Evolutionary conservation across 2,888 invertebrate genomes (phyloP).

Genomic region (Cylloceria caligata): DNA sequence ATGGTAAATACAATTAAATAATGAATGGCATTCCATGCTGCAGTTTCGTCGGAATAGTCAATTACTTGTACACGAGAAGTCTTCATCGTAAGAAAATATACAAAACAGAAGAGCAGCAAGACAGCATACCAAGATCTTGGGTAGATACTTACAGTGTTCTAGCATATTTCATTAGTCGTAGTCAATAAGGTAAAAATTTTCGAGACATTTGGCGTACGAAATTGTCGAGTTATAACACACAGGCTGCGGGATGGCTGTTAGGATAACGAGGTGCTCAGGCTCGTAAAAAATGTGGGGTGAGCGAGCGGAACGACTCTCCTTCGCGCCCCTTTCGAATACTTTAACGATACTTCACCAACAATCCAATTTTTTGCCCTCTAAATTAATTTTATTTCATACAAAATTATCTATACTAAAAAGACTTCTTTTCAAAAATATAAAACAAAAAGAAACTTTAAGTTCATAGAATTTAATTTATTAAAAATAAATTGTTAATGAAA

Average conservation of each 20-base stretch:
- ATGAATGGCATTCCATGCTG: slow-evolving; percentile 73
- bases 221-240: slow-evolving; percentile 30
- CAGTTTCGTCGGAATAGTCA: slow-evolving; percentile 73
- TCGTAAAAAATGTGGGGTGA: slow-evolving; percentile 16
- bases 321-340: not conserved
- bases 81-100: slow-evolving; percentile 71
- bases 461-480: not conserved
- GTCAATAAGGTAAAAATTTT: slow-evolving; percentile 33
- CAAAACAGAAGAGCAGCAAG: slow-evolving; percentile 49
- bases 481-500: too few species aligned
- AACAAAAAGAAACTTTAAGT: not conserved
- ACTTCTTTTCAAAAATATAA: not conserved
- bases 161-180: slow-evolving; percentile 47
- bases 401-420: not conserved
- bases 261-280: not conserved
- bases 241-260: not conserved
- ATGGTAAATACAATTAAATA: slow-evolving; percentile 12
- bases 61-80: slow-evolving; percentile 74
- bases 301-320: not conserved
- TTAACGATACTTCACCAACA: not conserved
- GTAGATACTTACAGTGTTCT: slow-evolving; percentile 65
- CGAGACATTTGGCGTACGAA: not conserved
- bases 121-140: slow-evolving; percentile 73
- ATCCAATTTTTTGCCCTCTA: not conserved
- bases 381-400: not conserved